Conservation (phyloP, 1,140 invertebrate species). For the Tenebrio molitor region DNA sequence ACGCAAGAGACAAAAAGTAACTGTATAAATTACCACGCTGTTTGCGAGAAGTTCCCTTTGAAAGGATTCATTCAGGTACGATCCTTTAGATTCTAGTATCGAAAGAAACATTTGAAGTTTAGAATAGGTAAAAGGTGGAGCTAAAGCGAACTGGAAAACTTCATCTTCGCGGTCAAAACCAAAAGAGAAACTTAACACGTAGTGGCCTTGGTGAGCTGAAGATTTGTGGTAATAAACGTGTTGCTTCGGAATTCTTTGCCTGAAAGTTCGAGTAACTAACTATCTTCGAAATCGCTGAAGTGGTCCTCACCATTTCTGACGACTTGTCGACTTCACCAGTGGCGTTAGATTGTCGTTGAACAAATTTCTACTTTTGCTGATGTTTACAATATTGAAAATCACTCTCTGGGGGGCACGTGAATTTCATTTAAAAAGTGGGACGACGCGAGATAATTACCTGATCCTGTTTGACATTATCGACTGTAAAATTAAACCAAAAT, state of each 20-base stretch:
- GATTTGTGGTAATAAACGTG: conserved; percentile 96
- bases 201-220: conserved; percentile 89
- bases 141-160: conserved; percentile 93
- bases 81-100: conserved; percentile 76
- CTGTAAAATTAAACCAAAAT: conserved; percentile 98
- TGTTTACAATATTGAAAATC: conserved; percentile 97
- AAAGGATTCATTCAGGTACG: conserved; percentile 67
- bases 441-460: conserved; percentile 74
- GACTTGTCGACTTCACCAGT: conserved; percentile 90
- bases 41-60: conserved; percentile 78
- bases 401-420: conserved; percentile 83
- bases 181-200: conserved; percentile 95
- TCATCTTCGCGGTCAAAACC: conserved; percentile 95
- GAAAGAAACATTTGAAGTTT: conserved; percentile 88
- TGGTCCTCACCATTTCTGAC: conserved; percentile 86
- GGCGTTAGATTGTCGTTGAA: conserved; percentile 94
- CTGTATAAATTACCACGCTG: conserved; percentile 76
- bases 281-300: too few relatives aligned
- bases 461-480: conserved; percentile 94
- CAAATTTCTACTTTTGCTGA: conserved; percentile 91
- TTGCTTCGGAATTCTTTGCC: conserved; percentile 86
- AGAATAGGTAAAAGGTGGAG: conserved; percentile 95
- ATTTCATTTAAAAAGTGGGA: background rate
- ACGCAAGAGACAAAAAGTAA: background rate
- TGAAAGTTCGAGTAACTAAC: too few relatives aligned